A percentile compares a stretch with the other conserved stretches of the same genome.
phyloP scores from a whole-genome alignment of 2,888 invertebrate genomes.

The Synergus gifuensis region DNA sequence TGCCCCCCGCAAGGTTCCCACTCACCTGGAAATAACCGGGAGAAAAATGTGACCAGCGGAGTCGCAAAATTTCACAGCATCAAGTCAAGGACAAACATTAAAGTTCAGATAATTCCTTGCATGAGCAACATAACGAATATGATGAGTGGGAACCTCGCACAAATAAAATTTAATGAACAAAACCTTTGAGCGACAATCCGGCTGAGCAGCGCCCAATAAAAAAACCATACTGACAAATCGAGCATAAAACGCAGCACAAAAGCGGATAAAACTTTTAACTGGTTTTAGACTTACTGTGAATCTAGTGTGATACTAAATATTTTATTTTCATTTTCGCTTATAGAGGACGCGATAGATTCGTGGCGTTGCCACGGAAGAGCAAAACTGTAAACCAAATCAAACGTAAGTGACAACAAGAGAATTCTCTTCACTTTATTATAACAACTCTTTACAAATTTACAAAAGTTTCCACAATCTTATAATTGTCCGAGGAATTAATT shows the following conservation, averaged over 20 bases:
- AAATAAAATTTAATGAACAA: slow-evolving; percentile 44
- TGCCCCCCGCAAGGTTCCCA: slow-evolving; percentile 75
- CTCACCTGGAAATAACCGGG: slow-evolving; percentile 76
- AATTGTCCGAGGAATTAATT: slow-evolving; percentile 5
- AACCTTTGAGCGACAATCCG: slow-evolving; percentile 25
- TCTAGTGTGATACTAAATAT: slow-evolving; percentile 71
- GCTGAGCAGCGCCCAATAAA: slow-evolving; percentile 26
- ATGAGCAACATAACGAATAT: slow-evolving; percentile 52
- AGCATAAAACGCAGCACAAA: slow-evolving; percentile 43
- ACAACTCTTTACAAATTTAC: slow-evolving; percentile 4
- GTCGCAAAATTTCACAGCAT: slow-evolving; percentile 53
- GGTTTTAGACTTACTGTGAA: slow-evolving; percentile 68
- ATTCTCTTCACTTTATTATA: neutral
- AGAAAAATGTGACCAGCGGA: slow-evolving; percentile 70
- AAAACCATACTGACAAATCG: slow-evolving; percentile 25
- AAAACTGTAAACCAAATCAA: slow-evolving; percentile 68
- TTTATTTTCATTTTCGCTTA: slow-evolving; percentile 69
- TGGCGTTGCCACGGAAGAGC: slow-evolving; percentile 67
- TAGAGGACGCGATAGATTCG: slow-evolving; percentile 65
- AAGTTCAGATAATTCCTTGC: slow-evolving; percentile 32
- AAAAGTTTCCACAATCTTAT: neutral
- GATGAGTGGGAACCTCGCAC: slow-evolving; percentile 75
- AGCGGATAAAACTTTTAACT: slow-evolving; percentile 57
- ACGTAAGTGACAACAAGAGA: slow-evolving; percentile 13
- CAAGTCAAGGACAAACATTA: slow-evolving; percentile 47